Percentiles rank a stretch among this genome's conserved stretches.
Evolutionary conservation across 2,113 vertebrate species (phyloP).

Genomic region (Acrocephalus arundinaceus): DNA sequence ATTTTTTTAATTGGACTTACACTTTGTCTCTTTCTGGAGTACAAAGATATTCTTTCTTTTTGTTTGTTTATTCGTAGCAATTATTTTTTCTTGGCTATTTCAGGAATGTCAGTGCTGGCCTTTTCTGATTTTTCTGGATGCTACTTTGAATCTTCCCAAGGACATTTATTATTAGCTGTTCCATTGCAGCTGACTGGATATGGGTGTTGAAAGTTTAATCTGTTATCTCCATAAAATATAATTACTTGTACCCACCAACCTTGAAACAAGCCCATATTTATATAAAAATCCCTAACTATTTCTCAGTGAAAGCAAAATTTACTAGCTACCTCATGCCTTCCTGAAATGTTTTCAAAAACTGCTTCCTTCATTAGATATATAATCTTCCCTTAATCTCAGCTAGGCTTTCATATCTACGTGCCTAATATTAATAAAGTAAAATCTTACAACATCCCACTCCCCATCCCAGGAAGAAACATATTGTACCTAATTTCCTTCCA

Average conservation of each 20-base stretch:
- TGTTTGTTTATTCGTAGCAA: slow-evolving; percentile 44
- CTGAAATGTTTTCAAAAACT: neutral
- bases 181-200: slow-evolving; percentile 51
- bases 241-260: slow-evolving; percentile 56
- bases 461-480: neutral
- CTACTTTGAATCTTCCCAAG: slow-evolving; percentile 55
- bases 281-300: slow-evolving; percentile 22
- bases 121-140: slow-evolving; percentile 51
- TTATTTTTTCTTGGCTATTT: slow-evolving; percentile 54
- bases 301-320: slow-evolving; percentile 43
- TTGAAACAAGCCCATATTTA: slow-evolving; percentile 35
- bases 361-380: neutral
- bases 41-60: slow-evolving; percentile 14
- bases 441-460: neutral
- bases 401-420: neutral
- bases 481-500: neutral
- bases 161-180: slow-evolving; percentile 62
- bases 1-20: neutral
- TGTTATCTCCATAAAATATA: slow-evolving; percentile 63
- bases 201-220: slow-evolving; percentile 61
- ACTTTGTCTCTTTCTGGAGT: slow-evolving; percentile 17
- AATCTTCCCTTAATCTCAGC: neutral
- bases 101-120: slow-evolving; percentile 28
- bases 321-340: neutral
- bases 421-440: neutral